A percentile compares a stretch with the other conserved stretches of the same genome.
Evolutionary conservation across 2,113 vertebrate genomes (phyloP).

Genomic region (Naja naja): DNA sequence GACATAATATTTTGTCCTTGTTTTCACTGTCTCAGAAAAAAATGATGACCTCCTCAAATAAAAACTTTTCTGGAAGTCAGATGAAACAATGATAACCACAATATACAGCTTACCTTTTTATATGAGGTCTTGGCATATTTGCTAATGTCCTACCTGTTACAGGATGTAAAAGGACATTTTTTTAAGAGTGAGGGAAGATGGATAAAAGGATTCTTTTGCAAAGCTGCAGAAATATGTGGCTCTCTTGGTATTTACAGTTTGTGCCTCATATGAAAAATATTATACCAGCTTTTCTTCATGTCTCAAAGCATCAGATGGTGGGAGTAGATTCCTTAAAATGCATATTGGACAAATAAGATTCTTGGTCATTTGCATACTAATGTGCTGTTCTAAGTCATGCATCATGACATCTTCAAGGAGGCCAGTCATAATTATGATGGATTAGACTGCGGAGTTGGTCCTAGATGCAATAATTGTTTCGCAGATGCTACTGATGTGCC

Average conservation of each 20-base stretch:
- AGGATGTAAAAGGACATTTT: neutral
- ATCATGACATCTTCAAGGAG: slow-evolving; percentile 76
- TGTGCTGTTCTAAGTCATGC: slow-evolving; percentile 74
- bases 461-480: slow-evolving; percentile 79
- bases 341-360: slow-evolving; percentile 60
- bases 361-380: slow-evolving; percentile 70
- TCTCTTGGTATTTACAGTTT: slow-evolving; percentile 37
- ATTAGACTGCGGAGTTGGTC: slow-evolving; percentile 82
- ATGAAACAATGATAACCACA: neutral
- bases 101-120: neutral
- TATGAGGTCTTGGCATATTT: neutral
- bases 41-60: neutral
- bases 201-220: slow-evolving; percentile 19
- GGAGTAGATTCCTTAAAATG: slow-evolving; percentile 59
- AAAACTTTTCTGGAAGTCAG: neutral
- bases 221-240: slow-evolving; percentile 3
- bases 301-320: slow-evolving; percentile 51
- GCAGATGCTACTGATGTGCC: slow-evolving; percentile 82
- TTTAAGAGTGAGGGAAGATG: neutral
- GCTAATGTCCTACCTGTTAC: no score
- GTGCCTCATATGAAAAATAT: slow-evolving; percentile 34
- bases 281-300: slow-evolving; percentile 23
- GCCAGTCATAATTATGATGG: slow-evolving; percentile 85
- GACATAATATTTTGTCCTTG: neutral
- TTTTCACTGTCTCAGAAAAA: neutral